These are phyloP conservation scores for Emmelina monodactyla DNA, from an alignment of 2,888 invertebrate genomes.

Conservation along the genomic window DNA sequence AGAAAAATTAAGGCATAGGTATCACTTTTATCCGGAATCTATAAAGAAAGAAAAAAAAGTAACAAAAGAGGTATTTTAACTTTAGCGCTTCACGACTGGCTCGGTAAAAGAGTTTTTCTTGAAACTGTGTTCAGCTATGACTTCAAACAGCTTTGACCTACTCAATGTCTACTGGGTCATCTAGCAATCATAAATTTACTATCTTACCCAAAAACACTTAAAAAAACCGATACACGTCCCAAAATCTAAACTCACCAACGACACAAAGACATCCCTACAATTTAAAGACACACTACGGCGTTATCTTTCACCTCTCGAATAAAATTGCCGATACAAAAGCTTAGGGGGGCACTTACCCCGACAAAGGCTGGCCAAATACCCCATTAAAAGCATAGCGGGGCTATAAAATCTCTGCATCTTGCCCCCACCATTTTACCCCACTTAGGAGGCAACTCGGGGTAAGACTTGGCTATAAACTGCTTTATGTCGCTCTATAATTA, in stretches of 20 bases:
- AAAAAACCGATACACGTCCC: background rate
- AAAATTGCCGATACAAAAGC: slow-evolving; percentile 53
- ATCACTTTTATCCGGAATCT: too few relatives aligned
- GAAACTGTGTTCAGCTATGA: too few relatives aligned
- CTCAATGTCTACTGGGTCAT: too few relatives aligned
- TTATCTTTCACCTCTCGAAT: slow-evolving; percentile 19
- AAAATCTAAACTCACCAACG: background rate
- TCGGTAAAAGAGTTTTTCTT: too few relatives aligned
- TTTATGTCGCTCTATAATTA: slow-evolving; percentile 61
- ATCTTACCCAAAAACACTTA: too few relatives aligned
- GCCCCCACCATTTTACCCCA: slow-evolving; percentile 38
- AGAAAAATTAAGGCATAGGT: too few relatives aligned
- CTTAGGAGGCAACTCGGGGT: slow-evolving; percentile 17
- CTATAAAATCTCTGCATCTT: slow-evolving; percentile 66
- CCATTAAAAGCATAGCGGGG: slow-evolving; percentile 62
- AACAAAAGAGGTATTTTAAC: too few relatives aligned
- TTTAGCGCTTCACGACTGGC: too few relatives aligned
- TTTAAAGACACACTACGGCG: background rate
- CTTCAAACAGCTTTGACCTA: too few relatives aligned
- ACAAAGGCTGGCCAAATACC: slow-evolving; percentile 61
- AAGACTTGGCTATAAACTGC: slow-evolving; percentile 47
- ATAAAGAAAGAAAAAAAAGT: too few relatives aligned
- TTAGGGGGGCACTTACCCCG: slow-evolving; percentile 32
- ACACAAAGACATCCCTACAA: background rate
- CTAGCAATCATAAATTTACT: too few relatives aligned